phyloP scores from a whole-genome alignment of 2,113 vertebrate genomes.

The Hemiscyllium ocellatum region DNA sequence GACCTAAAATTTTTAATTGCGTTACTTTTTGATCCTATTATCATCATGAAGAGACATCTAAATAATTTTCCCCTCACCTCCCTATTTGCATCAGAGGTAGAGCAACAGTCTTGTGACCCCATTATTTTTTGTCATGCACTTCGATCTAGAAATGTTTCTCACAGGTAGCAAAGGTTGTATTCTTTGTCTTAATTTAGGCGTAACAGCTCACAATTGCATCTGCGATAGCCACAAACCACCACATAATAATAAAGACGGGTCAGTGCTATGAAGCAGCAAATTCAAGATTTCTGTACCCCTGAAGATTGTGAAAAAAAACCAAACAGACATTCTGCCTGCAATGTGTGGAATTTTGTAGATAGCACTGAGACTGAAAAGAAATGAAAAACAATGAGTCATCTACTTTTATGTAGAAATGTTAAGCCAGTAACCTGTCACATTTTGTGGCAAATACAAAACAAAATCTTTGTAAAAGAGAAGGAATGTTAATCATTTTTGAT shows the following conservation, averaged over 20 bases:
- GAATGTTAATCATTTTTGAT: not conserved
- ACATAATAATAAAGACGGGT: not conserved
- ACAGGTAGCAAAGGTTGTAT: not conserved
- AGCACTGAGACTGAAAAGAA: not conserved
- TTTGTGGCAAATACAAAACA: not conserved
- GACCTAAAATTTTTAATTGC: not conserved
- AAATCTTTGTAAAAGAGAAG: not conserved
- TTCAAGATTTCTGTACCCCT: not conserved
- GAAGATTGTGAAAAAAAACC: not conserved
- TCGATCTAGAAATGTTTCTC: not conserved
- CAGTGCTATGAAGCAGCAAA: not conserved
- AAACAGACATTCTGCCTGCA: not conserved
- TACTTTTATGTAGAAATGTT: not conserved
- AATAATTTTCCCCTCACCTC: not conserved
- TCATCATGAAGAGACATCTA: not conserved
- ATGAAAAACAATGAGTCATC: not conserved
- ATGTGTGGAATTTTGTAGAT: not conserved
- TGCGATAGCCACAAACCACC: not conserved
- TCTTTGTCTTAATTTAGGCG: not conserved
- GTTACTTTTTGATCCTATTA: not conserved
- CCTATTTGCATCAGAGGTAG: not conserved
- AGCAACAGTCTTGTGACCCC: not conserved
- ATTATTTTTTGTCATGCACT: not conserved
- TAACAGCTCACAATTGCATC: not conserved
- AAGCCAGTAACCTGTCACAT: not conserved